Evolutionary conservation across 2,888 invertebrate species (phyloP), one percentile per base, ranked within the genome.

Genomic region (Drosophila tanythrix): DNA sequence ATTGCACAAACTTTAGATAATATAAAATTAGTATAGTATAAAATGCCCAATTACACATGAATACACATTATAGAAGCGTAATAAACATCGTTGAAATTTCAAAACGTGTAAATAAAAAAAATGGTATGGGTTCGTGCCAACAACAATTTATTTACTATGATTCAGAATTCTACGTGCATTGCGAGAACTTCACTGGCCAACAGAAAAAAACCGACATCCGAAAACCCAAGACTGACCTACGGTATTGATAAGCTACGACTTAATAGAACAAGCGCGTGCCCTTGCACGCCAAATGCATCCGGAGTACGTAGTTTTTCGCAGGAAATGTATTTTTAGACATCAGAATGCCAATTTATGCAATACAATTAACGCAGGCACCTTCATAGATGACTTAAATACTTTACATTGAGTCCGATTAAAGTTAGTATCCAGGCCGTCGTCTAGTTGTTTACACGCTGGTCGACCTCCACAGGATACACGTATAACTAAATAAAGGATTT

Each of bases 41-140:
- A 43, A 25, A n/a, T 29, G 43, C 31, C 57, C 31, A 57, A 57
- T 57, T 36, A 66, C 25, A 51, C 31, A 38, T 50, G 35, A 61
- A 61, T 56, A 36, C 27, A 63, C 35, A 63, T 62, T 31, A 25
- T 31, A 43, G 31, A 57, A 46, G 46, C 57, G 38, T 38, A 48
- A 65, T 68, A 74, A 55, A 53, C 61, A 74, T 81, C 82, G 84
- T 84, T 77, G 68, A 60, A 77, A 81, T 81, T 74, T 74, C 66
- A 65, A 43, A 84, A 71, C 70, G 62, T 74, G 82, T 63, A 38
- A 27, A 66, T 58, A 40, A 25, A 58, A 5, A 27, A 27, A n/a
- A 38, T 74, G 10, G 11, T 35, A 11, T 57, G n/a, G 25, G 55
- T 69, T 75, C 72, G 76, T 76, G 72, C 27, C 38, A 43, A 25